Conservation (phyloP, 2,113 vertebrate species). For the Azemiops feae region DNA sequence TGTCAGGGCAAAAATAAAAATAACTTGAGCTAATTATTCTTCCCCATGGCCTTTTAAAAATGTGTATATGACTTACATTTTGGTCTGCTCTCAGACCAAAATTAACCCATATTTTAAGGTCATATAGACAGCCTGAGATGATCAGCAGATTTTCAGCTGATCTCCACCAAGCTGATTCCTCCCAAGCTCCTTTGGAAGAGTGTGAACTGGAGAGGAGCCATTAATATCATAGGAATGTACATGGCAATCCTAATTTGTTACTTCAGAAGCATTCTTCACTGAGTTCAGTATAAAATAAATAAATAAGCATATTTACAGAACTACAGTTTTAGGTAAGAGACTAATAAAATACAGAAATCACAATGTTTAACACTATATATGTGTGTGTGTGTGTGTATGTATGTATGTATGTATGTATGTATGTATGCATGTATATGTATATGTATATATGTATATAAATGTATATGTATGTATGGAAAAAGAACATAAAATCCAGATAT, state of each 20-base stretch:
- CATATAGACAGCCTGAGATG: not conserved
- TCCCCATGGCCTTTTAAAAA: not conserved
- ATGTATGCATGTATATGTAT: too few species aligned
- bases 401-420: not conserved
- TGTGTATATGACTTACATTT: not conserved
- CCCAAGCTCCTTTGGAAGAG: not conserved
- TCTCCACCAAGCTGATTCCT: not conserved
- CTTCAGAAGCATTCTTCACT: not conserved
- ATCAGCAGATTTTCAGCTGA: not conserved
- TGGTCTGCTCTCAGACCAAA: not conserved
- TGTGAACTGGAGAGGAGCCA: not conserved
- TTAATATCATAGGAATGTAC: not conserved
- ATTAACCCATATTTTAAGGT: not conserved
- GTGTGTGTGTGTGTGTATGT: too few species aligned
- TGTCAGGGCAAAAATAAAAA: not conserved
- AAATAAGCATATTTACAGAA: not conserved
- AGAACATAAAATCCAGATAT: not conserved
- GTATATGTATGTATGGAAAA: not conserved
- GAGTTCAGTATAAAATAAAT: not conserved
- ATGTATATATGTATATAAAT: too few species aligned
- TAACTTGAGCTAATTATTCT: not conserved
- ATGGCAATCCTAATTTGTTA: not conserved
- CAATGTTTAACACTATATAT: not conserved
- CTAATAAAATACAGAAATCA: not conserved
- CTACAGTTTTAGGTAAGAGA: not conserved